phyloP scores from a whole-genome alignment of 2,113 vertebrate species.

The Papio anubis region DNA sequence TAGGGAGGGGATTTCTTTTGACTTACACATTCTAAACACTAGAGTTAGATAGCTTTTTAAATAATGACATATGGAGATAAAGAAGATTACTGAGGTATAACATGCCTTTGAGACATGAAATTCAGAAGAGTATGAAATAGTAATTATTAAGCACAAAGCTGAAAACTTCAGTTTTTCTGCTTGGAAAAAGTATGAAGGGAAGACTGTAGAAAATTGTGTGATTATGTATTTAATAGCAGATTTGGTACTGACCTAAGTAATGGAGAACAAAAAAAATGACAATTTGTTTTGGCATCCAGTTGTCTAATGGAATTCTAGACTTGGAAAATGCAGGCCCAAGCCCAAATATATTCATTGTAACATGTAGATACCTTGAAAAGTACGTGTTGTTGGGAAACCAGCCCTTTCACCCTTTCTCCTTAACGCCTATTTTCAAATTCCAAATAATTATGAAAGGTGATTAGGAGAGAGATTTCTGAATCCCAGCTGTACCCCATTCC shows the following conservation, averaged over 20 bases:
- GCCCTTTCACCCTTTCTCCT: background rate
- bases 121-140: background rate
- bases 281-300: background rate
- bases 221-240: background rate
- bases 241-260: background rate
- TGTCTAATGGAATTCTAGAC: background rate
- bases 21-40: background rate
- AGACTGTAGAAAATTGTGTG: background rate
- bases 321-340: background rate
- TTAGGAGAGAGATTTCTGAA: background rate
- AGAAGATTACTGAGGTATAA: background rate
- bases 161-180: background rate
- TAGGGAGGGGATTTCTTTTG: background rate
- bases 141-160: background rate
- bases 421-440: background rate
- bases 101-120: background rate
- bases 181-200: background rate
- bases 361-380: background rate
- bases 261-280: background rate
- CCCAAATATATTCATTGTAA: background rate
- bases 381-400: fast-evolving
- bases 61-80: background rate
- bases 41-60: background rate
- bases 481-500: background rate
- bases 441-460: background rate